Conservation (phyloP, 2,888 invertebrate genomes). For the Gonocerus acuteangulatus region DNA sequence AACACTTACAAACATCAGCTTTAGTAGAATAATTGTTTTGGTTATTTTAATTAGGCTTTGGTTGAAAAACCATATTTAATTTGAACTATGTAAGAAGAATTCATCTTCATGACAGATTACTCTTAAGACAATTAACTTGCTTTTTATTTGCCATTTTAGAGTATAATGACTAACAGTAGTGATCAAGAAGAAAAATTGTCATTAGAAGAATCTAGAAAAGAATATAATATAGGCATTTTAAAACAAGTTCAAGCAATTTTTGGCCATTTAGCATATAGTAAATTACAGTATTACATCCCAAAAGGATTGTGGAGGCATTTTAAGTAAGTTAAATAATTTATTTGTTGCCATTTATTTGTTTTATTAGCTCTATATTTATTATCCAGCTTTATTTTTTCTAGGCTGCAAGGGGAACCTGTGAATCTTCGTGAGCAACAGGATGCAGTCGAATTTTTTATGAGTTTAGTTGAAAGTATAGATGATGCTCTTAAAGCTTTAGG, state of each 20-base stretch:
- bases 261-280: slow-evolving; percentile 90
- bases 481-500: slow-evolving; percentile 89
- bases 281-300: slow-evolving; percentile 95
- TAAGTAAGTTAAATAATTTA: slow-evolving; percentile 74
- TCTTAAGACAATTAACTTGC: too few species aligned
- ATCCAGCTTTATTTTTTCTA: too few species aligned
- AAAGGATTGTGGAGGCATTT: slow-evolving; percentile 96
- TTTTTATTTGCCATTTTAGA: too few species aligned
- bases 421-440: slow-evolving; percentile 97
- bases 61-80: too few species aligned
- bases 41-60: too few species aligned
- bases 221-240: slow-evolving; percentile 86
- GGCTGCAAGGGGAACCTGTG: slow-evolving; percentile 91
- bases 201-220: slow-evolving; percentile 54
- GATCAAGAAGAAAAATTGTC: slow-evolving; percentile 50
- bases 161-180: slow-evolving; percentile 38
- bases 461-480: slow-evolving; percentile 89
- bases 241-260: slow-evolving; percentile 97
- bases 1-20: too few species aligned
- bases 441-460: slow-evolving; percentile 98
- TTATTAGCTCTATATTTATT: too few species aligned
- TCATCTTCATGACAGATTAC: too few species aligned
- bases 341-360: too few species aligned
- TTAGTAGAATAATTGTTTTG: too few species aligned
- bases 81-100: too few species aligned